Evolutionary conservation across 2,797 vertebrate species (phyloP), one percentile per base, ranked within the genome.

Genomic region (Eospalax fontanierii): DNA sequence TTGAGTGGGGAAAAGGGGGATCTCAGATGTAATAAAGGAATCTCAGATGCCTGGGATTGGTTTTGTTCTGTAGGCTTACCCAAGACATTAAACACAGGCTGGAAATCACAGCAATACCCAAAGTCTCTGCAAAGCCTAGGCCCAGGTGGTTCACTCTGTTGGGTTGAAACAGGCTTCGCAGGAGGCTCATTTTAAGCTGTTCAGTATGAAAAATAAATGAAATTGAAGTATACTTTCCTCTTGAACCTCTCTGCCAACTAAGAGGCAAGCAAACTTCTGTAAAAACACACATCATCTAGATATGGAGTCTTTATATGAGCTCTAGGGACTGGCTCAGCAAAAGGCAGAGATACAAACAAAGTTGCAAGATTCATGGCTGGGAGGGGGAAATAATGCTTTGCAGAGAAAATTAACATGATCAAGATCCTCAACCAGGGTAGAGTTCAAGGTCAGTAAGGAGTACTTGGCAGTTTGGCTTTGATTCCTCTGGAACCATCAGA

Each of bases 151-250:
- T 57, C 26, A 40, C 46, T 26, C 38, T 35, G 22, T 11, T 75
- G 24, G 68, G 8, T 16, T 81, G 46, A 84, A 54, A 74, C 73
- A 54, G 81, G 35, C 46, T 66, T 80, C 9, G 12, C 5, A 40
- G 46, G 18, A 82, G 2, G 1, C 16, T 86, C 59, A 12, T 38
- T 68, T 90, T 88, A 76, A 87, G 70, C 54, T 65, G 61, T 43
- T 89, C 22, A 59, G 30, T 75, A 73, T 76, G 40, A 90, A 92
- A 87, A 81, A 28, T 22, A 87, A 90, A 84, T 68, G 30, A 54
- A 90, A 86, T 91, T 21, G 30, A 19, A 71, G 57, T 5, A 3
- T 22, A 40, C 4, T 35, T 84, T 86, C 15, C 40, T 38, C 35
- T 38, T 30, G 10, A 74, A 22, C 6, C 43, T 5, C 28, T 90